Evolutionary conservation across 2,113 vertebrate species (phyloP), one percentile per base, ranked within the genome.

Genomic region (Pantherophis guttatus): DNA sequence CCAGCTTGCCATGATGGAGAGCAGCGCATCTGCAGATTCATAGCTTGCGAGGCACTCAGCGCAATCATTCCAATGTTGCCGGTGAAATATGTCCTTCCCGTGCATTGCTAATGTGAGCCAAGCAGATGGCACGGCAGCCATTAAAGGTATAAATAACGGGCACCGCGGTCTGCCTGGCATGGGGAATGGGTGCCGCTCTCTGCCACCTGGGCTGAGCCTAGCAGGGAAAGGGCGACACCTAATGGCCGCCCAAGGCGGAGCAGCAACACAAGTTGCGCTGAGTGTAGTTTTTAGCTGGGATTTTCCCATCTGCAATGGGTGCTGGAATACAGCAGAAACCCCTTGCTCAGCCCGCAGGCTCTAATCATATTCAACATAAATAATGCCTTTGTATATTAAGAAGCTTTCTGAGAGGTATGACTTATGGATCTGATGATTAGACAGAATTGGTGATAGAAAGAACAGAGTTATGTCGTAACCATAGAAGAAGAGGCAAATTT

Each of bases 21-120:
- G 92, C 81, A 87, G 81, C 54, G n/a, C 92, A 90, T 90, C 92
- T 93, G 92, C 89, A 93, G 33, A 93, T 93, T 93, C 92, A 93
- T 93, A 89, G 92, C 92, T 85, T 87, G 62, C 23, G 26, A 90
- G 86, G 59, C 57, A 90, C 39, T 88, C 29, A 17, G 90, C 24
- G n/a, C 93, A 91, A 90, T 87, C 90, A 59, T 89, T 91, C 65
- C 86, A 58, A 90, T 89, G 90, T 57, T 54, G 39, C 39, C 2
- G n/a, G 75, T 93, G 89, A 93, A 90, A 93, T 93, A 93, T 93
- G 92, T 58, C 26, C 48, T 90, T 12, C n/a, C 89, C 50, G 81
- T 93, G 92, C 92, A 93, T 93, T 39, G 57, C 39, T 93, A 93
- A 93, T 93, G 92, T n/a, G 48, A 86, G 48, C 92, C 92, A 90